phyloP scores from a whole-genome alignment of 2,797 vertebrate genomes.

The Apogon talboti region DNA sequence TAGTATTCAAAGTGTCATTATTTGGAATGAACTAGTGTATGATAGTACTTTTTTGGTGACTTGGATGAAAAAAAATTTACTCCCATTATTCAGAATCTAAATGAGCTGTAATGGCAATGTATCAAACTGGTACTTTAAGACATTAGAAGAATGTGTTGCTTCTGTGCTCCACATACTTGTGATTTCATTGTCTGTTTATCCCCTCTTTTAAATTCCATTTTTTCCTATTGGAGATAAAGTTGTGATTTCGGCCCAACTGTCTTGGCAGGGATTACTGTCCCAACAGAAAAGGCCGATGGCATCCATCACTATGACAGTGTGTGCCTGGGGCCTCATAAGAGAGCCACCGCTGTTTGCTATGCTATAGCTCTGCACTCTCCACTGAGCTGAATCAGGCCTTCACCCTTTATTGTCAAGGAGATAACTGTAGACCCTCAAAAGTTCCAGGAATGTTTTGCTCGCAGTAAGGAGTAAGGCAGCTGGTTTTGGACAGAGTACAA shows the following conservation, averaged over 20 bases:
- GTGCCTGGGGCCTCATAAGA: constrained; percentile 26
- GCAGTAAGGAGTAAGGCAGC: constrained; percentile 44
- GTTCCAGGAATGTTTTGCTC: constrained; percentile 54
- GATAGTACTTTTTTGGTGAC: neutral
- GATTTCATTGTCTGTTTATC: neutral
- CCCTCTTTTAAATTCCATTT: neutral
- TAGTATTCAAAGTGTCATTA: neutral
- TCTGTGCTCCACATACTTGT: too few relatives aligned
- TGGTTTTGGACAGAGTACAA: constrained; percentile 60
- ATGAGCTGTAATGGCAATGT: neutral
- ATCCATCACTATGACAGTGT: constrained; percentile 45
- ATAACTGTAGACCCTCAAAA: constrained; percentile 41
- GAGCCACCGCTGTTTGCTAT: constrained; percentile 24
- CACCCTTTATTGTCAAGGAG: constrained; percentile 59
- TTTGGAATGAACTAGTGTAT: neutral
- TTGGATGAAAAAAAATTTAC: neutral
- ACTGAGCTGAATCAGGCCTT: constrained; percentile 37
- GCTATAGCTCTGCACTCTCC: constrained; percentile 43
- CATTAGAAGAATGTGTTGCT: neutral
- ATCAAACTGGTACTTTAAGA: neutral
- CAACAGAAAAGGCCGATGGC: constrained; percentile 22
- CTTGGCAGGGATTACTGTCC: constrained; percentile 45
- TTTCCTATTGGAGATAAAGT: constrained; percentile 27
- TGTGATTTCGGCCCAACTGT: constrained; percentile 20
- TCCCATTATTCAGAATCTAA: neutral